A percentile compares a stretch with the other conserved stretches of the same genome.
phyloP scores from a whole-genome alignment of 2,113 vertebrate species.

The Macrotus californicus region DNA sequence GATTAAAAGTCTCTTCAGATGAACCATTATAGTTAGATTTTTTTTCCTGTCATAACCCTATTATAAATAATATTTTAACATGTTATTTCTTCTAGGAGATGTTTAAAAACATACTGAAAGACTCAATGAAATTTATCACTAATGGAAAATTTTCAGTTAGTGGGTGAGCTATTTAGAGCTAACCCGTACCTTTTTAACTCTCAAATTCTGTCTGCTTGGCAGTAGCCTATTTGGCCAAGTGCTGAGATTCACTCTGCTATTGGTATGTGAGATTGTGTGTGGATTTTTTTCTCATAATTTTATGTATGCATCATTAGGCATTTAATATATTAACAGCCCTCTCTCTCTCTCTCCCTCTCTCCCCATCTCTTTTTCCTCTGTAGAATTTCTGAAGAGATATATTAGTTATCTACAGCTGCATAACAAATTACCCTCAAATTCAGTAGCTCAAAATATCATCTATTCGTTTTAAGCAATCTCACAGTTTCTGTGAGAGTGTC shows the following conservation, averaged over 20 bases:
- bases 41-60: neutral
- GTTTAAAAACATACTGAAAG: neutral
- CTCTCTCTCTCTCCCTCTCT: neutral
- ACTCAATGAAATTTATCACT: neutral
- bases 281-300: neutral
- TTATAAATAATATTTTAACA: slow-evolving; percentile 28
- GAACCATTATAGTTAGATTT: neutral
- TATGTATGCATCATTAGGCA: neutral
- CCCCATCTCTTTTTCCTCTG: neutral
- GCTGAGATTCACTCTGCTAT: neutral
- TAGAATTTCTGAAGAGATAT: neutral
- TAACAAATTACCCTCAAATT: no score
- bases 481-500: no score
- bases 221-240: neutral
- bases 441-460: no score
- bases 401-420: neutral
- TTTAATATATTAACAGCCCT: neutral
- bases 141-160: neutral
- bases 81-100: neutral
- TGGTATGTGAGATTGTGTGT: neutral
- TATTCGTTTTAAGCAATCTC: no score
- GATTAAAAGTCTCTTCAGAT: neutral
- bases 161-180: neutral
- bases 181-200: neutral
- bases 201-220: neutral